A percentile compares a stretch with the other conserved stretches of the same genome.
Conservation (phyloP, 35 echinoderm and acorn worm species). For the Hemicentrotus pulcherrimus region DNA sequence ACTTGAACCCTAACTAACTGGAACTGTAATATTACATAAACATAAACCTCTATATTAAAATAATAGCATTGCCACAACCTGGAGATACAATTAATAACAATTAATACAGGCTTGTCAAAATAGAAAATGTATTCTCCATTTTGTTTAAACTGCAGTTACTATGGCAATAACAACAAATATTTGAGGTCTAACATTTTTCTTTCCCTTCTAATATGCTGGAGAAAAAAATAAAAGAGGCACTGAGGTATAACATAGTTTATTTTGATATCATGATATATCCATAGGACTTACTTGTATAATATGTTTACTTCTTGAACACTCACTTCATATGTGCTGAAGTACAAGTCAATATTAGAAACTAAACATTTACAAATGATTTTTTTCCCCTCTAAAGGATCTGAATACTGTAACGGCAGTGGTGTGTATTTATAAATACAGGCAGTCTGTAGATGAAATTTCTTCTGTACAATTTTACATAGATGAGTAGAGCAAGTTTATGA, state of each 20-base stretch:
- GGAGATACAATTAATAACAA: neutral
- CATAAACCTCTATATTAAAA: neutral
- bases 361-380: neutral
- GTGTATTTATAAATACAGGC: conserved; percentile 33
- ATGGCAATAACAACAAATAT: neutral
- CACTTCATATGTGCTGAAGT: neutral
- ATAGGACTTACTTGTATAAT: neutral
- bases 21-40: neutral
- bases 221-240: neutral
- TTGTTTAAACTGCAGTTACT: neutral
- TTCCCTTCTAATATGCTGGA: neutral
- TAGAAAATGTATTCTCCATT: neutral
- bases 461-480: conserved; percentile 9
- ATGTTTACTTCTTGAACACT: neutral
- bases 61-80: neutral
- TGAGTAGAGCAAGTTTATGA: neutral
- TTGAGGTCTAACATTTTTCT: neutral
- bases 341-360: neutral
- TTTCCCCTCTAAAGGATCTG: conserved; percentile 8
- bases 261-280: neutral
- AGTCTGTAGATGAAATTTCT: neutral
- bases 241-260: neutral
- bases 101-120: neutral
- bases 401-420: conserved; percentile 43
- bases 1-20: too few relatives aligned